phyloP scores from a whole-genome alignment of 2,113 vertebrate genomes.

The Cyanistes caeruleus region DNA sequence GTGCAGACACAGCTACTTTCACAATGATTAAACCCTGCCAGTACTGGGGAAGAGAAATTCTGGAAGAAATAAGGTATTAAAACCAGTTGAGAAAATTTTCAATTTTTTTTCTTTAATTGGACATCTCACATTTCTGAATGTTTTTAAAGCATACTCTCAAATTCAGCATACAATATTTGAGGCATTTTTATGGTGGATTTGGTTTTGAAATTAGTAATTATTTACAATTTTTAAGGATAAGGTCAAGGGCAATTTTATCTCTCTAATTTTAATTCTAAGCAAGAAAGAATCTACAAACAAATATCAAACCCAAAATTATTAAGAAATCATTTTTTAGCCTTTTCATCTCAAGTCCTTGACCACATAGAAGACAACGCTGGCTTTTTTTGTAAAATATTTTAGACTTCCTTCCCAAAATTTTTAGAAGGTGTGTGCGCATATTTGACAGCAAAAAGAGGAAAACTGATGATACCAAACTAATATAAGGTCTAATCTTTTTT shows the following conservation, averaged over 20 bases:
- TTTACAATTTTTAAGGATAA: background rate
- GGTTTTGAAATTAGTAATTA: background rate
- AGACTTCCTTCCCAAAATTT: background rate
- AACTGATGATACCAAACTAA: background rate
- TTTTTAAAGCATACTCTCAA: background rate
- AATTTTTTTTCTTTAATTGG: background rate
- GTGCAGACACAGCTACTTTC: background rate
- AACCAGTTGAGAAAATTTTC: background rate
- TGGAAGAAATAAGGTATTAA: background rate
- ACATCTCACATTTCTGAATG: background rate
- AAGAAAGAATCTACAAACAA: background rate
- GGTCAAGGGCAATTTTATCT: background rate
- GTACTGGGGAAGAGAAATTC: background rate
- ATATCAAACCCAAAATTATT: background rate
- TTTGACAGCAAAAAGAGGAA: background rate
- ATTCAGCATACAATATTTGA: background rate
- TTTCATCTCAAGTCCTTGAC: background rate
- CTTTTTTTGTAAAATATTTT: background rate
- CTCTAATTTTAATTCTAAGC: background rate
- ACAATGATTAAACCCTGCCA: background rate
- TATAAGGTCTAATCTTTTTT: background rate
- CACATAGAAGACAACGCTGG: background rate
- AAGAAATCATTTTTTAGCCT: background rate
- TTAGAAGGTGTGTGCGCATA: rapidly evolving
- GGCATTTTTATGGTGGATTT: background rate